A percentile compares a stretch with the other conserved stretches of the same genome.
phyloP scores from a whole-genome alignment of 2,113 vertebrate genomes.

The Cynoglossus semilaevis region DNA sequence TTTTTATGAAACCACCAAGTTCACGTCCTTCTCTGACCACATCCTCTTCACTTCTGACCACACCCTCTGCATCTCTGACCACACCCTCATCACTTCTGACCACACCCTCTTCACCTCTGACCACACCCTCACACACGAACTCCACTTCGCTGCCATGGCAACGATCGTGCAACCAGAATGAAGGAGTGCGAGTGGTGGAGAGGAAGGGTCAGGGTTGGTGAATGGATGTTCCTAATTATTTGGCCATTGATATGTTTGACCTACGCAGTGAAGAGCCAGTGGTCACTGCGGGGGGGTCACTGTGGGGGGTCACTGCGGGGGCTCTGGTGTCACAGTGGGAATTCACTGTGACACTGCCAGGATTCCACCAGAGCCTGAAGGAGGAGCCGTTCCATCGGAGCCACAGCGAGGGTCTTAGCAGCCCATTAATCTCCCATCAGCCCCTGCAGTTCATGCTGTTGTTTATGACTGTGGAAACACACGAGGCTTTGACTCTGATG shows the following conservation, averaged over 20 bases:
- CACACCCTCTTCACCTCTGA: too few relatives aligned
- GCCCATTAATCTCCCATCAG: constrained; percentile 38
- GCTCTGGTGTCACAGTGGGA: constrained; percentile 57
- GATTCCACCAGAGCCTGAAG: constrained; percentile 56
- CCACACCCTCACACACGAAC: too few relatives aligned
- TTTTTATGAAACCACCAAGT: constrained; percentile 65
- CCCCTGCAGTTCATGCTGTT: constrained; percentile 17
- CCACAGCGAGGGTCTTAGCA: constrained; percentile 39
- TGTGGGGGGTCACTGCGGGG: constrained; percentile 31
- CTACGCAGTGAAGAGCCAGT: constrained; percentile 62
- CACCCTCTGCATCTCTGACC: too few relatives aligned
- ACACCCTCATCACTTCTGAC: too few relatives aligned
- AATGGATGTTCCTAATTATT: constrained; percentile 55
- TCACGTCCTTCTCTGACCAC: constrained; percentile 11
- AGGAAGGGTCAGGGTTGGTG: constrained; percentile 25
- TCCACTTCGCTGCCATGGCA: constrained; percentile 33
- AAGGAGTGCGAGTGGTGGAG: constrained; percentile 13
- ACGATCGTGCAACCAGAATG: constrained; percentile 38
- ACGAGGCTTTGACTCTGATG: too few relatives aligned
- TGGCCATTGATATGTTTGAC: constrained; percentile 72
- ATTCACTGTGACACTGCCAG: constrained; percentile 61
- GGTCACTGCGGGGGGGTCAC: too few relatives aligned
- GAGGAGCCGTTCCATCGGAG: constrained; percentile 42
- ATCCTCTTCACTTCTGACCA: too few relatives aligned
- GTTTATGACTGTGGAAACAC: constrained; percentile 22